Evolutionary conservation across 2,888 invertebrate species (phyloP), one percentile per base, ranked within the genome.

Genomic region (Drosophila yooni): DNA sequence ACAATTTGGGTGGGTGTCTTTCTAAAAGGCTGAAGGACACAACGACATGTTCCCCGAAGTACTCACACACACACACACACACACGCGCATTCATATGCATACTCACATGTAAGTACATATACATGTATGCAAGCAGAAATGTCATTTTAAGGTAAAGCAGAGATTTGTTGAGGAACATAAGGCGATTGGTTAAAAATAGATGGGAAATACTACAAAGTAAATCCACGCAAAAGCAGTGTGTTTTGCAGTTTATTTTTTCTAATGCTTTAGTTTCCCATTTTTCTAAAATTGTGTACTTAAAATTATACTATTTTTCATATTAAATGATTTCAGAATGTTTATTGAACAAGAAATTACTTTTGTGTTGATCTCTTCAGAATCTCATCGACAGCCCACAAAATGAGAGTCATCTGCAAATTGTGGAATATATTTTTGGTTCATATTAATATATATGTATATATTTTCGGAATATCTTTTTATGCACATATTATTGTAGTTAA

Each of bases 1-100:
- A 46, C 46, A 64, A 58, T 67, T 67, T 65, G 40, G 63, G 33
- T 21, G 61, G 54, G 31, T n/a, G 25, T 61, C 54, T 61, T 33
- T 61, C 31, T 25, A 25, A 36, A 63, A 31, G 31, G 21, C 36
- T 29, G 36, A 63, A 63, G 63, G 63, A 63, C 54, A 46, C 36
- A 29, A 29, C 43, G 36, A 29, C 13, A 33, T 29, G 25, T 25
- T 46, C 4, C 4, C 46, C 46, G 15, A 38, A 4, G 13, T n/a
- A 5, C n/a, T 40, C 27, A 38, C 13, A 54, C 27, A 29, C 13
- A 36, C 27, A 27, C 4, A 29, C 13, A 27, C 2, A 53, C 25
- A 18, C 6, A 36, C 8, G 2, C 5, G n/a, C n/a, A 6, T 52
- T 11, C 52, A 53, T 34, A 40, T 15, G n/a, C 18, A 36, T 18